Evolutionary conservation across 2,888 invertebrate species (phyloP).

Genomic region (Leptopterna dolabrata): DNA sequence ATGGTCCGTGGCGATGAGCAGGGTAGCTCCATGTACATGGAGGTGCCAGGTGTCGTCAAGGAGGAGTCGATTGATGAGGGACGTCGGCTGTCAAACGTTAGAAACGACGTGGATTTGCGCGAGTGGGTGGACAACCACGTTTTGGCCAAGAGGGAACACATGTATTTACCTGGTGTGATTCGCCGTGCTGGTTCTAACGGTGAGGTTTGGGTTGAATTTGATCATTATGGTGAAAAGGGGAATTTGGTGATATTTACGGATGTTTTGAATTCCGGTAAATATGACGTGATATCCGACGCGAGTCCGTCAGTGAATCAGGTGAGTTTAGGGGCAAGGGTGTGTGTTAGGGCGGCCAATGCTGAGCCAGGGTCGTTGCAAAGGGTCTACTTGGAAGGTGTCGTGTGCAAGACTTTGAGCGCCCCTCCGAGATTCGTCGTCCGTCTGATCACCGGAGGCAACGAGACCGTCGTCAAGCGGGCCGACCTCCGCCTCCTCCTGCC

Average conservation of each 20-base stretch:
- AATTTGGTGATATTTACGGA: conserved; percentile 70
- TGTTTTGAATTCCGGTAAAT: conserved; percentile 82
- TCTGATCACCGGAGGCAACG: conserved; percentile 69
- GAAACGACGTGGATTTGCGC: conserved; percentile 79
- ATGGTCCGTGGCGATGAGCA: conserved; percentile 38
- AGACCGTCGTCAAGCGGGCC: conserved; percentile 84
- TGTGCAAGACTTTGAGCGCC: conserved; percentile 75
- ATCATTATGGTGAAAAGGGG: conserved; percentile 76
- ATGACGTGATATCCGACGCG: conserved; percentile 92
- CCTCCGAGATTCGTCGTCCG: conserved; percentile 78
- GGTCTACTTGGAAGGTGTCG: conserved; percentile 87
- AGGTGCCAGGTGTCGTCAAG: conserved; percentile 39
- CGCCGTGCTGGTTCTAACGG: conserved; percentile 76
- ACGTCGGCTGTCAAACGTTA: conserved; percentile 17
- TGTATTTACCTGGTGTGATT: conserved; percentile 90
- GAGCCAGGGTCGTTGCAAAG: conserved; percentile 65
- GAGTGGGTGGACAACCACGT: conserved; percentile 96
- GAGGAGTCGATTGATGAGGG: conserved; percentile 24
- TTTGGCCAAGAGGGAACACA: conserved; percentile 84
- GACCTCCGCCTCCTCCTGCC: conserved; percentile 90
- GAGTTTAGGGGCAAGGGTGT: conserved; percentile 80
- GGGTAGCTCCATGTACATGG: background rate
- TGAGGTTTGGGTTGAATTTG: conserved; percentile 84
- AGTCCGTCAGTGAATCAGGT: conserved; percentile 88
- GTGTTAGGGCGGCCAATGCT: conserved; percentile 70